Conservation (phyloP, 2,888 invertebrate species). For the Rhamnusium bicolor region DNA sequence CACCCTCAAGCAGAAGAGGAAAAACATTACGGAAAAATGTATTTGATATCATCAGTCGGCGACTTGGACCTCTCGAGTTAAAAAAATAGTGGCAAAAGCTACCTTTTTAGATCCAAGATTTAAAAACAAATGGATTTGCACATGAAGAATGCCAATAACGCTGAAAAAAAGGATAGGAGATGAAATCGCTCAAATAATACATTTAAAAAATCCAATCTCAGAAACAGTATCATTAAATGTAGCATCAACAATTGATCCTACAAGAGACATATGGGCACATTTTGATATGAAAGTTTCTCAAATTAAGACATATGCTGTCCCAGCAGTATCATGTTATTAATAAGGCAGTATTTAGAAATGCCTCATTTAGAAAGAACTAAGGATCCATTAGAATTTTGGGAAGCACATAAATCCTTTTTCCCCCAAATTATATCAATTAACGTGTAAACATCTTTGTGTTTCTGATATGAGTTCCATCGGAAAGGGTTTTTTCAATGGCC, state of each 20-base stretch:
- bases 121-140: conserved; percentile 48
- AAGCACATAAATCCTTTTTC: not conserved
- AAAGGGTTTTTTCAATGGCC: conserved; percentile 1
- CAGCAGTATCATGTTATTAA: not conserved
- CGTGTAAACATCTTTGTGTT: not conserved
- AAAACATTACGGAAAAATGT: not conserved
- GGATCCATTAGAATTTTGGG: conserved; percentile 24
- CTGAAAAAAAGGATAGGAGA: conserved; percentile 44
- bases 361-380: not conserved
- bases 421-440: conserved; percentile 8
- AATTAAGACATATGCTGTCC: not conserved
- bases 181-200: conserved; percentile 8
- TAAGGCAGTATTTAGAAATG: conserved; percentile 17
- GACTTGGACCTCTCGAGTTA: not conserved
- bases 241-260: no score
- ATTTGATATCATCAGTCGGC: not conserved
- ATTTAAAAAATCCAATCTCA: no score
- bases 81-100: not conserved
- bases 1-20: no score
- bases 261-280: not conserved
- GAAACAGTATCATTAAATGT: no score
- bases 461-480: not conserved
- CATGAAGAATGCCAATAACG: conserved; percentile 45
- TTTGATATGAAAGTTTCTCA: not conserved
- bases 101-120: conserved; percentile 51